Evolutionary conservation across 1,140 invertebrate species (phyloP).

Genomic region (Ceratosolen solmsi): DNA sequence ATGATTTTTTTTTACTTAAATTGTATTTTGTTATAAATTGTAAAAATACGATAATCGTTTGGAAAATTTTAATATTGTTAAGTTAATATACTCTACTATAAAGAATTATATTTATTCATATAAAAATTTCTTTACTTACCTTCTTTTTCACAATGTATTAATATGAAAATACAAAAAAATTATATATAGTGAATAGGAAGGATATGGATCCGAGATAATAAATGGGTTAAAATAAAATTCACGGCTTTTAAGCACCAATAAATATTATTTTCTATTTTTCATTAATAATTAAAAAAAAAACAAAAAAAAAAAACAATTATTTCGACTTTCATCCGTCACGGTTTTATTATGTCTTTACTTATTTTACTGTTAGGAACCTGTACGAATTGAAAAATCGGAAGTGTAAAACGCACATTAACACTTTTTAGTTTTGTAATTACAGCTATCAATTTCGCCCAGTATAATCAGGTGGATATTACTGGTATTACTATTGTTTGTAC

Average conservation of each 20-base stretch:
- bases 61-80: no score
- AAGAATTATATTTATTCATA: neutral
- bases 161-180: neutral
- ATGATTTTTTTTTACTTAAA: no score
- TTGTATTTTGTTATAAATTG: no score
- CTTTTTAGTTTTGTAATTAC: slow-evolving; percentile 27
- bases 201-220: neutral
- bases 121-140: neutral
- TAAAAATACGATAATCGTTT: no score
- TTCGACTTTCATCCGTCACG: slow-evolving; percentile 21
- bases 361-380: slow-evolving; percentile 29
- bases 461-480: slow-evolving; percentile 10
- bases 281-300: slow-evolving; percentile 20
- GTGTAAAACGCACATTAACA: slow-evolving; percentile 44
- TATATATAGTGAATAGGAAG: neutral
- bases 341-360: slow-evolving; percentile 17
- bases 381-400: slow-evolving; percentile 36
- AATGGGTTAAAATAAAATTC: slow-evolving; percentile 25
- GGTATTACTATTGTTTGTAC: slow-evolving; percentile 16
- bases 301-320: slow-evolving; percentile 37
- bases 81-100: no score
- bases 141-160: neutral
- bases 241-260: slow-evolving; percentile 45
- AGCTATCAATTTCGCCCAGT: slow-evolving; percentile 15
- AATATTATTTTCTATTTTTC: slow-evolving; percentile 48